A percentile compares a stretch with the other conserved stretches of the same genome.
These are phyloP conservation scores for Lepilemur septentrionalis DNA, from an alignment of 2,797 vertebrate species.

Conservation along the genomic window DNA sequence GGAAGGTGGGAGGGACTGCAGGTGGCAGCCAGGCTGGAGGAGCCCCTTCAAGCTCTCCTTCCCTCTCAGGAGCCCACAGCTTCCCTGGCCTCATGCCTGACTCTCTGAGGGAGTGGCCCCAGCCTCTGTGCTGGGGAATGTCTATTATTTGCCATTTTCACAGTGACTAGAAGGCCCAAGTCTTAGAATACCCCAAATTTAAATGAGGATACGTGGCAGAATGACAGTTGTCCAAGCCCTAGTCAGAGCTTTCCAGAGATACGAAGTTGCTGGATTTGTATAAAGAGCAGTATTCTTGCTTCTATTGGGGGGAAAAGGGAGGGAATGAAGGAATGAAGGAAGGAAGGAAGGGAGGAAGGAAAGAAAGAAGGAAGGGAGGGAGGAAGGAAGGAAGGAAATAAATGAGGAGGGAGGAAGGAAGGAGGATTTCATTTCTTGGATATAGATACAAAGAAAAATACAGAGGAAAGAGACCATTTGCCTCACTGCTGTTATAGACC, in stretches of 20 bases:
- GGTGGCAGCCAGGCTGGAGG: background rate
- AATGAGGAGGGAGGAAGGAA: background rate
- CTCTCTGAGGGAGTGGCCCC: background rate
- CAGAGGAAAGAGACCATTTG: background rate
- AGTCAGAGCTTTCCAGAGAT: background rate
- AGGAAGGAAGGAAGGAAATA: too few relatives aligned
- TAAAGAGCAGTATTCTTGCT: background rate
- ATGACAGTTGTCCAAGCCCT: background rate
- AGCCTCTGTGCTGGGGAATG: background rate
- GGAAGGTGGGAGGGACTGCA: rapidly evolving
- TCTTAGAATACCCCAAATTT: background rate
- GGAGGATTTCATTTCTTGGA: background rate
- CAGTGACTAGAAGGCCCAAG: background rate
- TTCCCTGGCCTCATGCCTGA: background rate
- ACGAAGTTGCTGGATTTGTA: background rate
- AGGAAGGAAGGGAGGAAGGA: too few relatives aligned
- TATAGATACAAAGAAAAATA: background rate
- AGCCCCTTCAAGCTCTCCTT: background rate
- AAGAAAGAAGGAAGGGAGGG: too few relatives aligned
- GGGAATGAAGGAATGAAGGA: too few relatives aligned
- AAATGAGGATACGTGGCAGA: background rate
- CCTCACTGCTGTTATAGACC: background rate
- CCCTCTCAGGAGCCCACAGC: background rate
- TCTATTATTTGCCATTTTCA: background rate
- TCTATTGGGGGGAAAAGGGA: background rate